Evolutionary conservation across 2,113 vertebrate species (phyloP), one percentile per base, ranked within the genome.

Genomic region (Vicugna pacos): DNA sequence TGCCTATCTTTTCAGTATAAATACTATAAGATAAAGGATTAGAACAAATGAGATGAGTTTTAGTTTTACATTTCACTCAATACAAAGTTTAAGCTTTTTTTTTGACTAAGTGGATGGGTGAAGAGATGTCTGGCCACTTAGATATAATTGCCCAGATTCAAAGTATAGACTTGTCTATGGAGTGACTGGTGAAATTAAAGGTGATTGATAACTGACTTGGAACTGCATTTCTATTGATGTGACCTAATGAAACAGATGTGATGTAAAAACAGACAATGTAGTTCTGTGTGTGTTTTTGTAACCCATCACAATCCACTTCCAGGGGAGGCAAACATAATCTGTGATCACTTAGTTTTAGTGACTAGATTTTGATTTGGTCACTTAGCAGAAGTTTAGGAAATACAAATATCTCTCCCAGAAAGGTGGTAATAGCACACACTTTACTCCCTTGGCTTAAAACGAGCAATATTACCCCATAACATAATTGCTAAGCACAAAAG

Each of bases 381-480:
- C 8, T 1, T 54, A 94, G 92, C 24, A 91, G 76, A 88, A 90
- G 89, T 95, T 91, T 95, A 98, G 89, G 75, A 96, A 93, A 97
- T 26, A 11, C 3, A 48, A 97, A 85, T 84, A 0, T 38, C 15
- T 24, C 73, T 65, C 70, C 62, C 67, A 35, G 89, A 67, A 95
- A 86, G 42, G 2, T 80, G 30, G 81, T 77, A 58, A 86, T 46
- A 62, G 0, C 62, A 85, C 46, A 30, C 0, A 19, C 75, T 20
- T 69, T 58, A 32, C 65, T 95, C 65, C 42, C 50, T 16, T 42
- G 32, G 70, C 75, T 97, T 89, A 91, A 62, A 84, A 64, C 82
- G 95, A 84, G 5, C 17, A 84, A n/a, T 81, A 87, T 67, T 35
- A 35, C n/a, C 14, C 22, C 70, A 6, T 32, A 67, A 46, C 76